phyloP scores from a whole-genome alignment of 2,888 invertebrate species.

The Limnephilus lunatus region DNA sequence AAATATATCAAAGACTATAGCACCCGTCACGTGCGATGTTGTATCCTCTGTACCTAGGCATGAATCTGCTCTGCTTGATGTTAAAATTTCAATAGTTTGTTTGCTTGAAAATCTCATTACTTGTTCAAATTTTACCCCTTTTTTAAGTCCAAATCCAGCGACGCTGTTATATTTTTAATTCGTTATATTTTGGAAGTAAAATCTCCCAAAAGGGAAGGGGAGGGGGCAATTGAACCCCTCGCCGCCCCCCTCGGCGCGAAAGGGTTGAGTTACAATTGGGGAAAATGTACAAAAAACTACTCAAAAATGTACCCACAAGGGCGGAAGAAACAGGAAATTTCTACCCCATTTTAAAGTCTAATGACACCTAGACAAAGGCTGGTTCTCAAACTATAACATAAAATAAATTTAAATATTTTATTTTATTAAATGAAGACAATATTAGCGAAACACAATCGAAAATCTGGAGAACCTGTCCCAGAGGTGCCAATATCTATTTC shows the following conservation, averaged over 20 bases:
- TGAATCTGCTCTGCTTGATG: too few relatives aligned
- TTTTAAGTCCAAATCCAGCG: neutral
- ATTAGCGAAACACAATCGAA: too few relatives aligned
- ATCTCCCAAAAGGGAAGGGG: neutral
- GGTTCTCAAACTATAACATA: slow-evolving; percentile 13
- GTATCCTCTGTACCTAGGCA: too few relatives aligned
- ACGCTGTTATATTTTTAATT: neutral
- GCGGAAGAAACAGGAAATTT: slow-evolving; percentile 48
- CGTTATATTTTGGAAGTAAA: slow-evolving; percentile 2
- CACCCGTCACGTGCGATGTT: too few relatives aligned
- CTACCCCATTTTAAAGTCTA: slow-evolving; percentile 51
- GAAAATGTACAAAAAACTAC: slow-evolving; percentile 47
- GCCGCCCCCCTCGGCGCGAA: slow-evolving; percentile 10
- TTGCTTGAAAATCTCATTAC: neutral
- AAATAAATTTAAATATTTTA: neutral
- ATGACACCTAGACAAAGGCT: slow-evolving; percentile 2
- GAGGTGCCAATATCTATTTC: too few relatives aligned
- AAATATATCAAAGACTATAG: too few relatives aligned
- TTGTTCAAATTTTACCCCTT: neutral
- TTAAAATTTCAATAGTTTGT: neutral
- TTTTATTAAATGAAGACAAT: too few relatives aligned
- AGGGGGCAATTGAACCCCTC: neutral
- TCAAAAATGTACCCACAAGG: slow-evolving; percentile 24
- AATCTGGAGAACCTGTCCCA: too few relatives aligned
- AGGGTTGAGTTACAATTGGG: slow-evolving; percentile 49